Percentiles rank a stretch among this genome's conserved stretches.
phyloP scores from a whole-genome alignment of 2,888 invertebrate species.

The Salticus scenicus region DNA sequence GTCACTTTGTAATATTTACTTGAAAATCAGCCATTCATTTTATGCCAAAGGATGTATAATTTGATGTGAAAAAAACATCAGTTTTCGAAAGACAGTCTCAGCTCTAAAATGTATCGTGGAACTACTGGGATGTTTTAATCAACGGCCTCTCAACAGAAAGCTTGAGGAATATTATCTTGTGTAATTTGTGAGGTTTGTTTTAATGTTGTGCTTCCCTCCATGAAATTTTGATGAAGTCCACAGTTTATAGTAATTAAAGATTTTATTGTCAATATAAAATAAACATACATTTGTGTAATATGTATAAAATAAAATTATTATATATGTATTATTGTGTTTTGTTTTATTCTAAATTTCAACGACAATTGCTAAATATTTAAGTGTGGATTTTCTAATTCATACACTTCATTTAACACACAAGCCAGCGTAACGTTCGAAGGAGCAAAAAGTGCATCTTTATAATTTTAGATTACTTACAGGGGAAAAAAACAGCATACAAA shows the following conservation, averaged over 20 bases:
- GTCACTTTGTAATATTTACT: too few species aligned
- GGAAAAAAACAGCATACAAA: too few species aligned
- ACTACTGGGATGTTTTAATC: not conserved
- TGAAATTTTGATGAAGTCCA: conserved; percentile 19
- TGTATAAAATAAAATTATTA: not conserved
- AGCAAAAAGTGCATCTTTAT: too few species aligned
- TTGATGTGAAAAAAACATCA: not conserved
- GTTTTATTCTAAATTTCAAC: too few species aligned
- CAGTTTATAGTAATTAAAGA: conserved; percentile 32
- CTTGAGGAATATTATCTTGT: not conserved
- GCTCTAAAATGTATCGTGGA: not conserved
- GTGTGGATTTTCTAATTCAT: too few species aligned
- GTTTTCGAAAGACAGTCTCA: not conserved
- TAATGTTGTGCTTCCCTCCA: conserved; percentile 44
- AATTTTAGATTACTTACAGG: too few species aligned
- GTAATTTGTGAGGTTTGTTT: conserved; percentile 3
- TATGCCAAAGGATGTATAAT: not conserved
- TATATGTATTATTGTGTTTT: not conserved
- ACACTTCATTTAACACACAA: too few species aligned
- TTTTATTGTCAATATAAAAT: conserved; percentile 38
- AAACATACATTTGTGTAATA: not conserved
- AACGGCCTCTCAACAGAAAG: not conserved
- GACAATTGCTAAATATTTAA: too few species aligned
- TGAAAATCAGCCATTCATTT: not conserved
- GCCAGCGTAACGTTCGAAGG: too few species aligned